Evolutionary conservation across 2,113 vertebrate genomes (phyloP), one percentile per base, ranked within the genome.

Genomic region (Pedetes capensis): DNA sequence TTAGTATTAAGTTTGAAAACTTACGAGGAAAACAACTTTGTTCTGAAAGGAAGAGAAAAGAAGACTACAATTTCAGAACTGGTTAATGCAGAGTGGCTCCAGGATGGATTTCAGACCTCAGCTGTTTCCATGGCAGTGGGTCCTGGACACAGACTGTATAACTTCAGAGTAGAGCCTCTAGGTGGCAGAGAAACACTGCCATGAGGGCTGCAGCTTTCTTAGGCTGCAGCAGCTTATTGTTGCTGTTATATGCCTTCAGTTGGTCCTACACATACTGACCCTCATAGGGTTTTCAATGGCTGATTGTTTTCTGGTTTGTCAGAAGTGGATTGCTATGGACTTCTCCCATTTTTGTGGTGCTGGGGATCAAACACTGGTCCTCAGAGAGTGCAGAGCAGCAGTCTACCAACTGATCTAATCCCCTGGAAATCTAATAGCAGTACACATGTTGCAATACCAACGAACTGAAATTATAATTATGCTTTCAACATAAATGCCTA

Each of bases 151-250:
- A 10, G 27, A 3, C n/a, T 8, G 27, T 22, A 0, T 32, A 6
- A 0, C 47, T 93, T 37, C 79, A 0, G 32, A 47, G 23, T 7
- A 0, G 4, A 20, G 42, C 93, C 97, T 93, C 95, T 96, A 97
- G 96, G 68, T 95, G 97, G 96, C 87, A 29, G 17, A 82, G 80
- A 79, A 95, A 14, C 47, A 59, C 93, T 57, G 53, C 10, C 0
- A 0, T 11, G 8, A 0, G 47, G 11, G 0, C 1, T 4, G 6
- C 2, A 3, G 11, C 0, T 29, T 2, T 6, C 49, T 34, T 1
- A 13, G 6, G 27, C 23, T 29, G 37, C 1, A 8, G 25, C n/a
- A 0, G 2, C 1, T 2, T 12, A n/a, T n/a, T n/a, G n/a, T n/a
- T n/a, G n/a, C n/a, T n/a, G n/a, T n/a, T n/a, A n/a, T n/a, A n/a